These are phyloP conservation scores for Heteromyza rotundicornis DNA, from an alignment of 2,888 invertebrate genomes.

Conservation along the genomic window DNA sequence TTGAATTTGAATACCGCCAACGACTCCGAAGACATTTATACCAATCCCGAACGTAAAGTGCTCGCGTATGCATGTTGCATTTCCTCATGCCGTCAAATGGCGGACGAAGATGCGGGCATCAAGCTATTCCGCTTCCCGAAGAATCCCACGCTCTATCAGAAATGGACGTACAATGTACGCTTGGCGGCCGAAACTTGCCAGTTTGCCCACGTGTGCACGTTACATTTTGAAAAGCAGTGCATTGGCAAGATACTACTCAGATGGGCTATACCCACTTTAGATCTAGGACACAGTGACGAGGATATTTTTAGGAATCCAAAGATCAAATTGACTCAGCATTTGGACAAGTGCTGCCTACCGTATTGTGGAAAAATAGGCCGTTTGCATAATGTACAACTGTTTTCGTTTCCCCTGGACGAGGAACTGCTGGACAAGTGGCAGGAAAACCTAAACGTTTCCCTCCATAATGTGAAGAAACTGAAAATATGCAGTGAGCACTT, in stretches of 20 bases:
- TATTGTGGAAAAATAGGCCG: not conserved
- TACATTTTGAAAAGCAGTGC: slow-evolving; percentile 32
- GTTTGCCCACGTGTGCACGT: slow-evolving; percentile 27
- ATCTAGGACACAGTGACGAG: slow-evolving; percentile 24
- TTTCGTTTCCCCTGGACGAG: slow-evolving; percentile 1
- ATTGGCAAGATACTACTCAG: slow-evolving; percentile 17
- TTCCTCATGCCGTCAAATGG: slow-evolving; percentile 17
- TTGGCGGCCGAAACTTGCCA: slow-evolving; percentile 25
- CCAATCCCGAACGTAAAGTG: not conserved
- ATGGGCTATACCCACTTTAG: slow-evolving; percentile 34
- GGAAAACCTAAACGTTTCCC: slow-evolving; percentile 6
- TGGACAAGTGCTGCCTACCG: slow-evolving; percentile 7
- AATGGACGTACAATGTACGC: slow-evolving; percentile 32
- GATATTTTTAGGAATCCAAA: slow-evolving; percentile 24
- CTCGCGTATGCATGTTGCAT: slow-evolving; percentile 24
- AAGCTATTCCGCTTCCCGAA: slow-evolving; percentile 30
- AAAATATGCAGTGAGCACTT: slow-evolving; percentile 16
- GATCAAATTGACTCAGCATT: not conserved
- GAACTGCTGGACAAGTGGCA: slow-evolving; percentile 11
- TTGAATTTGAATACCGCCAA: not conserved
- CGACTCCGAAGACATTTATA: not conserved
- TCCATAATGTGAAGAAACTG: not conserved
- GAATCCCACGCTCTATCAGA: slow-evolving; percentile 8
- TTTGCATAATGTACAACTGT: not conserved
- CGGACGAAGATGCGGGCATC: slow-evolving; percentile 19